Base-by-base conservation (phyloP, 2,113 vertebrate genomes). In the Callocephalon fimbriatum region DNA sequence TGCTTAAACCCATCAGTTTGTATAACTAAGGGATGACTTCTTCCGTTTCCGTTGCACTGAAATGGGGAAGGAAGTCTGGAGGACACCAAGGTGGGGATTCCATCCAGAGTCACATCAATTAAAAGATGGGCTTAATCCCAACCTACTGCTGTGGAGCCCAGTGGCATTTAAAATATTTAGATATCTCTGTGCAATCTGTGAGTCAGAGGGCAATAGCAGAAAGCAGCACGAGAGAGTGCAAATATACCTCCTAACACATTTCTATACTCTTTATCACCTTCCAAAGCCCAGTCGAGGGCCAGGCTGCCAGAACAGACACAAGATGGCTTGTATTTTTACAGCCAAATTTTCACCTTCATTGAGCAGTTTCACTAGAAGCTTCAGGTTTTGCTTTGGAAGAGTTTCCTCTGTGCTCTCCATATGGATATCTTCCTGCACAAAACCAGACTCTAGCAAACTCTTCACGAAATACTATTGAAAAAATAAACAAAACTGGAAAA, bases 11-110 rank as follows among this genome's bases (percentile, higher is more conserved):
- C 76, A 86, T 44, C 73, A 47, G 50, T 95, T 95, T 32, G 23
- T 68, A 66, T 86, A 95, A 95, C 66, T 37, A 78, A 89, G 29
- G 22, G 35, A 81, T 10, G 3, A 58, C 35, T 62, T 76, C 35
- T 79, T 81, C 62, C 3, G 0, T 38, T 95, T 82, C 78, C 4
- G 0, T 31, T 73, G 38, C n/a, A 93, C 66, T 84, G 53, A 89
- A 89, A 93, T 5, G 16, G 19, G 47, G 76, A 88, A 93, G 54
- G 82, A 97, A 68, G n/a, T 66, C 81, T 37, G 44, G 80, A 97
- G 83, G 42, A 86, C 1, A 5, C 63, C 67, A 87, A 72, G 14
- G 19, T 29, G 8, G 18, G 14, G 51, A 35, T 31, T 40, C 63
- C 74, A 47, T 68, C 32, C 26, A 70, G 38, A 92, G 35, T 48